phyloP scores from a whole-genome alignment of 2,113 vertebrate species.

The Gila orcuttii region DNA sequence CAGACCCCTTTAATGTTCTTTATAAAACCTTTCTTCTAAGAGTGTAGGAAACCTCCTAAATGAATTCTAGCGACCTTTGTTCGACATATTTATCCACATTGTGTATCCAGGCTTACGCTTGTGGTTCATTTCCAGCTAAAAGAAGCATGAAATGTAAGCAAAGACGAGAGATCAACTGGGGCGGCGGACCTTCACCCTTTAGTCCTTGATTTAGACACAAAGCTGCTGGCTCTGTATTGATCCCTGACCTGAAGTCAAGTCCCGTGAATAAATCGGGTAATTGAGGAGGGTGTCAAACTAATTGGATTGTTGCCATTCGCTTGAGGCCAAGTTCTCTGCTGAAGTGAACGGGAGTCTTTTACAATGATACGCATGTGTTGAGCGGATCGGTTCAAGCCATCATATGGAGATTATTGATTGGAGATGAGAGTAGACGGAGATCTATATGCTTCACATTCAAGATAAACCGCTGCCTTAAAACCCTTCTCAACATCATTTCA shows the following conservation, averaged over 20 bases:
- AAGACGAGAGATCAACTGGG: background rate
- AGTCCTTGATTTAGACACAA: slow-evolving; percentile 69
- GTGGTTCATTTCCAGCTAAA: slow-evolving; percentile 8
- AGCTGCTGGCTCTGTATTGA: slow-evolving; percentile 72
- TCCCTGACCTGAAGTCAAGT: slow-evolving; percentile 75
- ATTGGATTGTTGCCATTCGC: slow-evolving; percentile 83
- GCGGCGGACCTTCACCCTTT: slow-evolving; percentile 35
- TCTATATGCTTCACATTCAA: background rate
- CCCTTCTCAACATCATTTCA: background rate
- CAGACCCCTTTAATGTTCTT: too few relatives aligned
- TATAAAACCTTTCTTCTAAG: too few relatives aligned
- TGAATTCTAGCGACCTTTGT: background rate
- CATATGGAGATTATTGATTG: slow-evolving; percentile 35
- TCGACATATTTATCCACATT: background rate
- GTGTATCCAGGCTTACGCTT: background rate
- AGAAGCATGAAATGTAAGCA: slow-evolving; percentile 44
- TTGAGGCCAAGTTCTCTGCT: slow-evolving; percentile 67
- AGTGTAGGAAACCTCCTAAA: background rate
- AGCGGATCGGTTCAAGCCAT: slow-evolving; percentile 1
- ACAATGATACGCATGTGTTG: slow-evolving; percentile 1
- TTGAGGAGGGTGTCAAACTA: slow-evolving; percentile 79
- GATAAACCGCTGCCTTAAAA: background rate
- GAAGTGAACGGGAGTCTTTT: slow-evolving; percentile 36
- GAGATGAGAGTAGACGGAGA: background rate
- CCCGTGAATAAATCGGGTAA: slow-evolving; percentile 81